Evolutionary conservation across 2,888 invertebrate genomes (phyloP).

Genomic region (Caenorhabditis sp.): DNA sequence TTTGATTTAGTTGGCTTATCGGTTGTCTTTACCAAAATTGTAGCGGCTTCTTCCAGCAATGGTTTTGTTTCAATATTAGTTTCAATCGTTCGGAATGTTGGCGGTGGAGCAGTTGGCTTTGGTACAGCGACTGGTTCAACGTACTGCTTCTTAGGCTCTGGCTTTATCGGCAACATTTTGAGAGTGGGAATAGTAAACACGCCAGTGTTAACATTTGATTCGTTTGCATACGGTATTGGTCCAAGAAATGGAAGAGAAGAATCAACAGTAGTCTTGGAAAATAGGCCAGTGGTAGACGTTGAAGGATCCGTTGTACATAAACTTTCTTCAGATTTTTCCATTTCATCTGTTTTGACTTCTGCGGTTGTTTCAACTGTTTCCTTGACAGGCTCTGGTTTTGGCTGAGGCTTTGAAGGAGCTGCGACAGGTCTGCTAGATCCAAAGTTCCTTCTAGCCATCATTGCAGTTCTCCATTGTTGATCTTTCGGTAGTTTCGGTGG

Average conservation of each 20-base stretch:
- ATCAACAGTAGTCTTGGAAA: too few species aligned
- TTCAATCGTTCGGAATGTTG: too few species aligned
- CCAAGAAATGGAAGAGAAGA: background rate
- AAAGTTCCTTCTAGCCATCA: slow-evolving; percentile 48
- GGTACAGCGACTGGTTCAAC: slow-evolving; percentile 1
- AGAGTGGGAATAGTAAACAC: background rate
- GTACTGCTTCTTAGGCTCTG: background rate
- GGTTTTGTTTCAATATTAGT: too few species aligned
- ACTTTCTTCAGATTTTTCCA: background rate
- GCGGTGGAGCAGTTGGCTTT: slow-evolving; percentile 2
- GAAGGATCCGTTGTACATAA: too few species aligned
- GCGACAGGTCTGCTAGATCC: slow-evolving; percentile 12
- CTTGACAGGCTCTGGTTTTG: slow-evolving; percentile 7
- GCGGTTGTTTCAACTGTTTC: background rate
- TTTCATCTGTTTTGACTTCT: background rate
- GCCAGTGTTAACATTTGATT: background rate
- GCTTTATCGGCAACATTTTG: background rate
- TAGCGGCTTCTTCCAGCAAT: too few species aligned
- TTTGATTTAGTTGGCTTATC: too few species aligned
- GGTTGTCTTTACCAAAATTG: too few species aligned
- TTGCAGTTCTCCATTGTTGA: slow-evolving; percentile 52
- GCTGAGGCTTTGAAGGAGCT: background rate
- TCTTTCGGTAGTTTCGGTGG: slow-evolving; percentile 38
- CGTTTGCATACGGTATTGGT: background rate
- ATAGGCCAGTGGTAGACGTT: too few species aligned